Evolutionary conservation across 2,797 vertebrate genomes (phyloP), one percentile per base, ranked within the genome.

Genomic region (Sebastes minor): DNA sequence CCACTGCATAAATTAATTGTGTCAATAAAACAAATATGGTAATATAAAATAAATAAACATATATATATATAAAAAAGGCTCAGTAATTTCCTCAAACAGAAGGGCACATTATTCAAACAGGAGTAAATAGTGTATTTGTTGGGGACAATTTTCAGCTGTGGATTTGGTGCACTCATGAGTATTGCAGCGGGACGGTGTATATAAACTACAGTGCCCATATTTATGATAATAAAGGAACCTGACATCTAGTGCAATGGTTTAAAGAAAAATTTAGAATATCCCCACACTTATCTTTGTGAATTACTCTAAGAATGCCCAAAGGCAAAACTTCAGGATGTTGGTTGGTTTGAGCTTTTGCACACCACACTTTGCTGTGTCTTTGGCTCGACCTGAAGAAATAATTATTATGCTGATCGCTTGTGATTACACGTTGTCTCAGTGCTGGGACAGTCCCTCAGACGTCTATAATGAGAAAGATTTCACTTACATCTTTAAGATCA

Each of bases 401-500:
- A 16, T 55, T 79, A 16, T 55, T 77, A 57, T 42, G 53, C 77
- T 75, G 57, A 57, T 81, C 16, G 22, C 28, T n/a, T 77, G 72
- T n/a, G 9, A 69, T 62, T 14, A 23, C 10, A 22, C 60, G 33
- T 62, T 68, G 25, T 74, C n/a, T 75, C 16, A 25, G 57, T 60
- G 33, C 35, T 49, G 55, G 57, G 22, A 71, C 42, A 57, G 20
- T 20, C 11, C 53, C 49, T 64, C 23, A 67, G 16, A 57, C 42
- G 68, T 60, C 22, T 56, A 62, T 27, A 52, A 59, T 35, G 38
- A 76, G 32, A 16, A 69, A 91, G 67, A 38, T 56, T 59, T 77
- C 53, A 95, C 98, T 96, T 89, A 99, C 98, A 99, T 98, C 95
- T 99, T 99, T 82, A 99, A 94, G 93, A 99, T 99, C 93, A 97